These are phyloP conservation scores for Pollenia griseotomentosa DNA, from an alignment of 2,888 invertebrate genomes.

Conservation along the genomic window DNA sequence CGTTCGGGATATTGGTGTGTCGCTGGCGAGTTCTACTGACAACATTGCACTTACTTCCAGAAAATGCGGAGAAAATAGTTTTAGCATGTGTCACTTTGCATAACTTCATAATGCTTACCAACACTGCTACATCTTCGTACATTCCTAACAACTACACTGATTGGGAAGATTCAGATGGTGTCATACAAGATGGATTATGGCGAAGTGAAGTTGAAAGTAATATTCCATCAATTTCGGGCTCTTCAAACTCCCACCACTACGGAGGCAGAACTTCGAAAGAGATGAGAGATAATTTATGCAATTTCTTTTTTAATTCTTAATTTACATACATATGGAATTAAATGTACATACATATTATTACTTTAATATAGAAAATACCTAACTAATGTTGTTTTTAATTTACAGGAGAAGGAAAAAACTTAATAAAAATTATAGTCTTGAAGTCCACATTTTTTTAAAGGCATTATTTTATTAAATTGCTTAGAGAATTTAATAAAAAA, in stretches of 20 bases:
- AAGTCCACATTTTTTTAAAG: neutral
- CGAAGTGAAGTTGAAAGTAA: constrained; percentile 3
- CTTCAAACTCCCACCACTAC: constrained; percentile 4
- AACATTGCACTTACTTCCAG: too few relatives aligned
- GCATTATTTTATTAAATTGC: too few relatives aligned
- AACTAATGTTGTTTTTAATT: too few relatives aligned
- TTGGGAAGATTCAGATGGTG: constrained; percentile 21
- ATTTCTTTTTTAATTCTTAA: constrained; percentile 1
- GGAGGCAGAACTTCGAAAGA: neutral
- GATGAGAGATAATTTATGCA: neutral
- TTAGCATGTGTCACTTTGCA: neutral
- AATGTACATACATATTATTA: too few relatives aligned
- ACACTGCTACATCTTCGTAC: neutral
- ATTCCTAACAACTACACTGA: neutral
- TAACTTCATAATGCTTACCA: neutral
- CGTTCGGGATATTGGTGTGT: too few relatives aligned
- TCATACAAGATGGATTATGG: neutral
- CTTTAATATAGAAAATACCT: too few relatives aligned
- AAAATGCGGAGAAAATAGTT: too few relatives aligned
- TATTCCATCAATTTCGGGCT: neutral
- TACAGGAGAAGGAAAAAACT: neutral
- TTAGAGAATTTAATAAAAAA: too few relatives aligned
- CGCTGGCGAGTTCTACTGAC: too few relatives aligned
- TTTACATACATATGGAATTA: too few relatives aligned
- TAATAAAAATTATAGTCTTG: too few relatives aligned